Conservation (phyloP, 2,797 vertebrate genomes). For the Alauda arvensis region DNA sequence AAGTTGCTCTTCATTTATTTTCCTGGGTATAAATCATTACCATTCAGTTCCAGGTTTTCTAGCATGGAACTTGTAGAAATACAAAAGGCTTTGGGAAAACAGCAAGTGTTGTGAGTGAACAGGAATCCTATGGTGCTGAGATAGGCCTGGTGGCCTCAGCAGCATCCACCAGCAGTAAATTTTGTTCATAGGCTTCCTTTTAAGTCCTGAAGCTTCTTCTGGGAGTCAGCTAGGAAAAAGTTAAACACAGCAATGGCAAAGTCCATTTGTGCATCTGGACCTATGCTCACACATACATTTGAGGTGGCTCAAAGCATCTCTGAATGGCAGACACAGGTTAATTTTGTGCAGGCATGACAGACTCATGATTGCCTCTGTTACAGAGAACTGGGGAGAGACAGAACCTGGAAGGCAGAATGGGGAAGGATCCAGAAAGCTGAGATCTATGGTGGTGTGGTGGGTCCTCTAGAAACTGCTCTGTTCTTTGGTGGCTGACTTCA, state of each 20-base stretch:
- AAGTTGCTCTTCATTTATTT: neutral
- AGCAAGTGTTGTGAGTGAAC: accelerated
- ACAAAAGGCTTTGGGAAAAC: neutral
- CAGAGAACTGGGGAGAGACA: neutral
- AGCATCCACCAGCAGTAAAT: neutral
- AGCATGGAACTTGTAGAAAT: neutral
- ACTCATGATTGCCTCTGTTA: neutral
- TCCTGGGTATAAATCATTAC: neutral
- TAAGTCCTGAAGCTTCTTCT: neutral
- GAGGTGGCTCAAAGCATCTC: neutral
- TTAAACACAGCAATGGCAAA: neutral
- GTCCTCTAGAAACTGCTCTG: neutral
- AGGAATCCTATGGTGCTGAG: neutral
- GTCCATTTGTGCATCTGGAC: neutral
- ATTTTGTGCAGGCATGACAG: neutral
- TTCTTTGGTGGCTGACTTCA: neutral
- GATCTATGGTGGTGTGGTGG: neutral
- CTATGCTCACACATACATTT: accelerated
- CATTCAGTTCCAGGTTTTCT: neutral
- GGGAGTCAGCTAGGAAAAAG: neutral
- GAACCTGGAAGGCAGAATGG: neutral
- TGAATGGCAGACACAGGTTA: neutral
- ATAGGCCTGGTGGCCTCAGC: neutral
- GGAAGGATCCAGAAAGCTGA: neutral
- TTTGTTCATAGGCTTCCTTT: neutral